These are phyloP conservation scores for Cepaea nemoralis DNA, from an alignment of 1,140 invertebrate genomes.

Conservation along the genomic window DNA sequence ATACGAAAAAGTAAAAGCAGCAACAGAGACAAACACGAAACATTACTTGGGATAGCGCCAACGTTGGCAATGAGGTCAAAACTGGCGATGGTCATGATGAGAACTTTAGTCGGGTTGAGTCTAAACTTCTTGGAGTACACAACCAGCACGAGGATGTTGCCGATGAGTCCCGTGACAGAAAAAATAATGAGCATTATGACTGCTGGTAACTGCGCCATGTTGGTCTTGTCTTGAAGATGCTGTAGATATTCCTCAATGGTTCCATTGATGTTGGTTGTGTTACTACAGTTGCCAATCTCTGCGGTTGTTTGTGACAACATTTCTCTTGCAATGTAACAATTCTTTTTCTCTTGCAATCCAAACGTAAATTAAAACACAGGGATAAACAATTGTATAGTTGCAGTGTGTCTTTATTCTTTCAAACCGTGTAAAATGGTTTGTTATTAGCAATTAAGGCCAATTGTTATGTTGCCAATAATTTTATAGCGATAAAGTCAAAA, in stretches of 20 bases:
- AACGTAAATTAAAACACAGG: too few species aligned
- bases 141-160: conserved; percentile 44
- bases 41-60: conserved; percentile 38
- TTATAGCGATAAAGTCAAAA: too few species aligned
- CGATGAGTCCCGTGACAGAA: conserved; percentile 34
- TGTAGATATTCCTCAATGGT: neutral
- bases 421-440: too few species aligned
- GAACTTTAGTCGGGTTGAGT: conserved; percentile 41
- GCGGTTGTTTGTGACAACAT: too few species aligned
- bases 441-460: too few species aligned
- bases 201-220: conserved; percentile 19
- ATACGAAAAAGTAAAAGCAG: too few species aligned
- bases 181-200: conserved; percentile 40
- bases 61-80: conserved; percentile 39
- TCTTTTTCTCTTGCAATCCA: too few species aligned
- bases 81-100: conserved; percentile 41
- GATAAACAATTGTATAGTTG: too few species aligned
- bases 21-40: too few species aligned
- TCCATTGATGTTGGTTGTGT: neutral
- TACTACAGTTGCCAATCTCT: neutral
- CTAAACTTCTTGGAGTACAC: conserved; percentile 44
- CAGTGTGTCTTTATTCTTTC: too few species aligned
- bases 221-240: conserved; percentile 15
- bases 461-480: too few species aligned
- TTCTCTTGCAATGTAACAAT: too few species aligned